phyloP scores from a whole-genome alignment of 2,888 invertebrate species.

The Cylloceria caligata region DNA sequence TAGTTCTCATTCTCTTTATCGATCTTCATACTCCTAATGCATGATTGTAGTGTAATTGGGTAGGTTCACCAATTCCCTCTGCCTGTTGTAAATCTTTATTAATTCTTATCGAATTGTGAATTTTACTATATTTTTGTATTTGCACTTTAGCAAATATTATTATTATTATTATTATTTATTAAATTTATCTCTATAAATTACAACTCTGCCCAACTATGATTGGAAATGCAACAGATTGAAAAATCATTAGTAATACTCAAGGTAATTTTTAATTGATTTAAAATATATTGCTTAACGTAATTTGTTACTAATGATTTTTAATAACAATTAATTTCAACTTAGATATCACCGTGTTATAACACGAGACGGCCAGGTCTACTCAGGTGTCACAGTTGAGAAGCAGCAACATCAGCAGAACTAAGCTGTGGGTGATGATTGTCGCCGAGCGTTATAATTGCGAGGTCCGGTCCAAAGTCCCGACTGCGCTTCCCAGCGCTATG shows the following conservation, averaged over 20 bases:
- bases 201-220: too few relatives aligned
- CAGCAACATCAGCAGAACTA: conserved; percentile 1
- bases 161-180: background rate
- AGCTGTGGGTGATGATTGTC: background rate
- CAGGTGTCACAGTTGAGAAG: background rate
- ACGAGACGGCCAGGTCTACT: background rate
- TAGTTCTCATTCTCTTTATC: conserved; percentile 2
- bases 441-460: conserved; percentile 25
- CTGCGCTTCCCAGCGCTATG: background rate
- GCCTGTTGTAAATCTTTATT: background rate
- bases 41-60: background rate
- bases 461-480: conserved; percentile 21
- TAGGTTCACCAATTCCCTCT: background rate
- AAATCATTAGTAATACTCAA: too few relatives aligned
- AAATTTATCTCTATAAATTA: too few relatives aligned
- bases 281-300: too few relatives aligned
- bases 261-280: too few relatives aligned
- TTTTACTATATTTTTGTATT: too few relatives aligned
- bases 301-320: background rate
- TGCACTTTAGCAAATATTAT: too few relatives aligned
- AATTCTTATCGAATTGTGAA: too few relatives aligned
- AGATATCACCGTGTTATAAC: background rate
- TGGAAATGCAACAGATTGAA: too few relatives aligned
- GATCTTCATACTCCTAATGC: background rate
- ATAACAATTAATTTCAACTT: background rate